Conservation (phyloP, 2,888 invertebrate species). For the Leptarthrus brevirostris region DNA sequence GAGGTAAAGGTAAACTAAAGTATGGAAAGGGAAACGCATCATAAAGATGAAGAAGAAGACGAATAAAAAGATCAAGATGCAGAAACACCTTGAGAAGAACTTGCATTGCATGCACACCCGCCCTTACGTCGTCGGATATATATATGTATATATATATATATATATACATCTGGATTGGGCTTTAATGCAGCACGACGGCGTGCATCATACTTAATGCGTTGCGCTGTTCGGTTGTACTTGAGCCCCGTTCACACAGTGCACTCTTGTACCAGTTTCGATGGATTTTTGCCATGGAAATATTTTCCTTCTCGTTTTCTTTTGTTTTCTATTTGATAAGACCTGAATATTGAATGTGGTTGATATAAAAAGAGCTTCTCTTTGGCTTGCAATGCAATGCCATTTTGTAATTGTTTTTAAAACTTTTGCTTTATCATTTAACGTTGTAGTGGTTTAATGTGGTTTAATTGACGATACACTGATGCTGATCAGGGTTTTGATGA, state of each 20-base stretch:
- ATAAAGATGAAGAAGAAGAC: no score
- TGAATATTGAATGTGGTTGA: not conserved
- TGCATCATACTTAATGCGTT: no score
- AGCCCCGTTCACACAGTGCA: conserved; percentile 1
- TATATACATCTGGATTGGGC: not conserved
- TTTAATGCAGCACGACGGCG: not conserved
- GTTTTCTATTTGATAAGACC: not conserved
- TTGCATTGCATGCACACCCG: no score
- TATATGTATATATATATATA: not conserved
- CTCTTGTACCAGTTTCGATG: conserved; percentile 6
- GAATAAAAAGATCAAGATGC: no score
- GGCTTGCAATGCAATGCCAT: no score
- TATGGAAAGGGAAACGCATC: not conserved
- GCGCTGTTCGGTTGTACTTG: conserved; percentile 2
- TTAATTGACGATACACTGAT: no score
- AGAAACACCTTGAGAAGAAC: not conserved
- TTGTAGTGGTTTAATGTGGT: no score
- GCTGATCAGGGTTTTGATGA: no score
- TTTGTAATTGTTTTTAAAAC: no score
- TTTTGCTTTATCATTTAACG: no score
- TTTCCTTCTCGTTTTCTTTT: not conserved
- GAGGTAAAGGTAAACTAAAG: not conserved
- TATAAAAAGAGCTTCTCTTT: not conserved
- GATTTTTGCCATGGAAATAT: not conserved
- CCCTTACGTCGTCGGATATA: not conserved